Conservation (phyloP, 2,113 vertebrate species). For the Theristicus caerulescens region DNA sequence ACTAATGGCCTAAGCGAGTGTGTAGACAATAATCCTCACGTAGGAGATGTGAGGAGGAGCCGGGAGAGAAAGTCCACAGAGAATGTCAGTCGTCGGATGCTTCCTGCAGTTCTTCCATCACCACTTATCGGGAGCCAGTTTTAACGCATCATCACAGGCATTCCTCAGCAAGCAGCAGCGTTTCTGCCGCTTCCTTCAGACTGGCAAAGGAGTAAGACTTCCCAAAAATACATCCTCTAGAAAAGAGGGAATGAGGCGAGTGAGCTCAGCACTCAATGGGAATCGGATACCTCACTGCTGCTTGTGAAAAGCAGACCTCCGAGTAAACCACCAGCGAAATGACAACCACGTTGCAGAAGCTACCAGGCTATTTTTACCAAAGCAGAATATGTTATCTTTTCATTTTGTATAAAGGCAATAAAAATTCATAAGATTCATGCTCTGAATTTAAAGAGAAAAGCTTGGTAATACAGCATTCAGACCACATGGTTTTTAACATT, state of each 20-base stretch:
- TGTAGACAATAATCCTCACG: background rate
- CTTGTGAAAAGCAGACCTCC: constrained; percentile 8
- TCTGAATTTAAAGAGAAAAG: constrained; percentile 25
- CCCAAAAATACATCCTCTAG: constrained; percentile 31
- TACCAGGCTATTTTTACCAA: constrained; percentile 48
- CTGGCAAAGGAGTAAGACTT: constrained; percentile 44
- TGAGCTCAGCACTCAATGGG: background rate
- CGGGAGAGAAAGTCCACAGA: background rate
- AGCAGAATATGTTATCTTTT: constrained; percentile 49
- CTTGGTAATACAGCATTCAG: constrained; percentile 31
- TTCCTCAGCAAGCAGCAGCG: background rate
- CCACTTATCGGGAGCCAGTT: background rate
- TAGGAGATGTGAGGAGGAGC: background rate
- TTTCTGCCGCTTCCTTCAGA: constrained; percentile 39
- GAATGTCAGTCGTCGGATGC: background rate
- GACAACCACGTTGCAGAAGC: constrained; percentile 20
- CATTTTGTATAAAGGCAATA: constrained; percentile 45
- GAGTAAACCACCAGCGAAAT: constrained; percentile 11
- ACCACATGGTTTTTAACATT: constrained; percentile 24
- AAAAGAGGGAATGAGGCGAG: background rate
- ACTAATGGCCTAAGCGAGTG: background rate
- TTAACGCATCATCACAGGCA: background rate
- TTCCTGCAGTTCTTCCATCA: constrained; percentile 8
- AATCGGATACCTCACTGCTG: background rate
- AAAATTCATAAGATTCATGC: constrained; percentile 60